Evolutionary conservation across 2,797 vertebrate species (phyloP), one percentile per base, ranked within the genome.

Genomic region (Rhodeus uyekii): DNA sequence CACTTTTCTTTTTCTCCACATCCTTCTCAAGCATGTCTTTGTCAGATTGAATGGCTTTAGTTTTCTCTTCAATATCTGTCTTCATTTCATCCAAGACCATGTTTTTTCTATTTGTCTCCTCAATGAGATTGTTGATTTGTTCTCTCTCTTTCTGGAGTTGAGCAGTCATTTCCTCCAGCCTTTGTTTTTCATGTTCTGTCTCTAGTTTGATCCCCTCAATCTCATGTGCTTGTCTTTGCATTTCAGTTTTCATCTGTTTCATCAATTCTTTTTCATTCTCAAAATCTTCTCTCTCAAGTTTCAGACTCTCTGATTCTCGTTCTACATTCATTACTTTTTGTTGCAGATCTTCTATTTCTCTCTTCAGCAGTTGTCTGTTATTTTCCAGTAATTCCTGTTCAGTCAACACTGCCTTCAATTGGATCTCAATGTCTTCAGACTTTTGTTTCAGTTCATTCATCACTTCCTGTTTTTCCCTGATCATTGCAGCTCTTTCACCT

Each of bases 111-210:
- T 1, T 42, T 16, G 7, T 67, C 8, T 67, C 75, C 36, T 78
- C 55, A 63, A 32, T 3, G 5, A 83, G 53, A 29, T 42, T 3
- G 32, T 9, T 38, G 60, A 38, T 48, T 38, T 84, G 27, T 14
- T 78, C 50, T 42, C 18, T 82, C n/a, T 55, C 60, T 38, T 71
- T 78, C 22, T 74, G 38, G 55, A 82, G 32, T 8, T 48, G 64
- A 29, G n/a, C 16, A 3, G 55, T 16, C 14, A 80, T 72, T 46
- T 67, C 42, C 0, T 80, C 42, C 8, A 63, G 2, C 0, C 7
- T 58, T 29, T 71, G 10, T 60, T 5, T 65, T 46, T 36, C 71
- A 8, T 42, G 1, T 34, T 72, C n/a, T 13, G 4, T 63, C 1
- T 84, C 13, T 42, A 48, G 24, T 60, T 76, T 80, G 5, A 71